phyloP scores from a whole-genome alignment of 2,888 invertebrate genomes.

The Orthonevra nobilis region DNA sequence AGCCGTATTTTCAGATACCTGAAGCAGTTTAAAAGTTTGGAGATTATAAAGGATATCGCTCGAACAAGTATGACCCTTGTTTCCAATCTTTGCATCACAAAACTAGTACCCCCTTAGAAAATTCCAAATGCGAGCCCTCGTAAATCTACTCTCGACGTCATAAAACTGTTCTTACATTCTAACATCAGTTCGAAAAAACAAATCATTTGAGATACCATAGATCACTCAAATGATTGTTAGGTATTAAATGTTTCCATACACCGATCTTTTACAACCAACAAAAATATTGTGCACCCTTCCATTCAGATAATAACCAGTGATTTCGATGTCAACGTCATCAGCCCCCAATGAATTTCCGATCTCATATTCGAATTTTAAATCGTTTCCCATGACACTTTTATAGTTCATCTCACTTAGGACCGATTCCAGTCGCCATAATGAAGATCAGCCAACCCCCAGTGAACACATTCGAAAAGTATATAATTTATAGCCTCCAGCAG shows the following conservation, averaged over 20 bases:
- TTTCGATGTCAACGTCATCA: slow-evolving; percentile 61
- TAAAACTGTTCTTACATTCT: slow-evolving; percentile 26
- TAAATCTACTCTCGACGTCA: slow-evolving; percentile 51
- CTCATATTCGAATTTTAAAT: slow-evolving; percentile 54
- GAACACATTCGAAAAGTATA: slow-evolving; percentile 51
- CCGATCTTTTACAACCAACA: slow-evolving; percentile 2
- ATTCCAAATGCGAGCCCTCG: slow-evolving; percentile 23
- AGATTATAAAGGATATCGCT: too few species aligned
- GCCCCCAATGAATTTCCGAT: slow-evolving; percentile 46
- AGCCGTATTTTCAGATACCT: too few species aligned
- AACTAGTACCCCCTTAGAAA: too few species aligned
- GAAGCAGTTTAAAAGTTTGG: too few species aligned
- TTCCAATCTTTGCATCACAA: too few species aligned
- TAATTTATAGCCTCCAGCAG: slow-evolving; percentile 39
- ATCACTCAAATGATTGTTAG: slow-evolving; percentile 51
- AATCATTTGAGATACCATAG: slow-evolving; percentile 57
- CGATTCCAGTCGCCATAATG: slow-evolving; percentile 54
- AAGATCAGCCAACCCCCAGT: slow-evolving; percentile 49
- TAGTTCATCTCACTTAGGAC: slow-evolving; percentile 67
- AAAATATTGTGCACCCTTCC: slow-evolving; percentile 17
- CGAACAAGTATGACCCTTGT: too few species aligned
- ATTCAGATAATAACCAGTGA: slow-evolving; percentile 12
- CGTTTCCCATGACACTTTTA: slow-evolving; percentile 70
- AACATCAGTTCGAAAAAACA: slow-evolving; percentile 28
- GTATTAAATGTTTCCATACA: slow-evolving; percentile 23